These are phyloP conservation scores for Apodemia hepburni DNA, from an alignment of 2,888 invertebrate genomes.

Conservation along the genomic window DNA sequence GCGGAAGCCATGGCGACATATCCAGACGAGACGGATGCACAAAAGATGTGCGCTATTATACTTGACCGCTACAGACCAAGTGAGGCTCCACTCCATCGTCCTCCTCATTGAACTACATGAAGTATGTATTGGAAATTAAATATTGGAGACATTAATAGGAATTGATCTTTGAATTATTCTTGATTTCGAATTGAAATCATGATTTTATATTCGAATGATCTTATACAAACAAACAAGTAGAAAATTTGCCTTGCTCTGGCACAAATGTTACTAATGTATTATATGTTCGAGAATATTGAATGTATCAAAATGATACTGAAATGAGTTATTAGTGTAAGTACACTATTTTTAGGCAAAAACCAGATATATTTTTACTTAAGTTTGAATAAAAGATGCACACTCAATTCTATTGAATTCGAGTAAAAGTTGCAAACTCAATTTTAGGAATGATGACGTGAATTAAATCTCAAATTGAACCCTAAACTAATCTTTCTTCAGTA, in stretches of 20 bases:
- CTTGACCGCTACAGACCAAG: slow-evolving; percentile 84
- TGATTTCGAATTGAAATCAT: slow-evolving; percentile 57
- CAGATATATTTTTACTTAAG: not conserved
- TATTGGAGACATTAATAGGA: not conserved
- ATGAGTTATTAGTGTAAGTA: not conserved
- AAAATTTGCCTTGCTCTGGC: slow-evolving; percentile 3
- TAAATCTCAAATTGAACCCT: not conserved
- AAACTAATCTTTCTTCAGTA: not conserved
- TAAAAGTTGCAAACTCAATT: not conserved
- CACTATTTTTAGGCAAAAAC: not conserved
- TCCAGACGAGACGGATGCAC: slow-evolving; percentile 94
- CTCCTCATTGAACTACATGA: slow-evolving; percentile 30
- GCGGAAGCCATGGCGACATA: slow-evolving; percentile 91
- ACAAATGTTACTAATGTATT: not conserved
- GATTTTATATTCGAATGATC: slow-evolving; percentile 43
- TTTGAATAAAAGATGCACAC: not conserved
- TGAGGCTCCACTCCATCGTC: slow-evolving; percentile 48
- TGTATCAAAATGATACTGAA: not conserved
- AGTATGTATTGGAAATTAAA: slow-evolving; percentile 11
- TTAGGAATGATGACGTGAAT: not conserved
- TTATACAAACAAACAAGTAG: slow-evolving; percentile 8
- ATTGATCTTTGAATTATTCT: slow-evolving; percentile 46
- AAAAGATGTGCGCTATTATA: slow-evolving; percentile 93
- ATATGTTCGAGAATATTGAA: slow-evolving; percentile 5
- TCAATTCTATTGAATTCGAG: not conserved